These are phyloP conservation scores for Danio choprae DNA, from an alignment of 2,797 vertebrate species.

Conservation along the genomic window DNA sequence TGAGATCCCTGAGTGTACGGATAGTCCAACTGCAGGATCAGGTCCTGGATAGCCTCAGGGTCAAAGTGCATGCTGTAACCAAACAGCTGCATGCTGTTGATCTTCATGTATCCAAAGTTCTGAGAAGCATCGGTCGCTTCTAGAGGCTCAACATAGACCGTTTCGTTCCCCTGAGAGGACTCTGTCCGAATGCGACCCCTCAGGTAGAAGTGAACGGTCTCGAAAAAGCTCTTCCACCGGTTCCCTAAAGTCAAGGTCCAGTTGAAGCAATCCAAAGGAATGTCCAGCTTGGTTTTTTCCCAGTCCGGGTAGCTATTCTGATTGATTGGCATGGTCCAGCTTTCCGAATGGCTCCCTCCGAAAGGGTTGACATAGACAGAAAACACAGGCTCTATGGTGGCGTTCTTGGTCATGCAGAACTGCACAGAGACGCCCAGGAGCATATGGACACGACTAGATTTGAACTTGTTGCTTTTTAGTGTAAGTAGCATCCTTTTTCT, in stretches of 20 bases:
- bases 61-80: slow-evolving; percentile 99
- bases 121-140: slow-evolving; percentile 84
- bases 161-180: slow-evolving; percentile 76
- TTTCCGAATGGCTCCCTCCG: slow-evolving; percentile 97
- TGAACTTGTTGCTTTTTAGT: slow-evolving; percentile 96
- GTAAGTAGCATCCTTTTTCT: slow-evolving; percentile 95
- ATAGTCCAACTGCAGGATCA: slow-evolving; percentile 98
- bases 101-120: slow-evolving; percentile 95
- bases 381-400: slow-evolving; percentile 89
- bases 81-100: slow-evolving; percentile 95
- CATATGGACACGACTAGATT: slow-evolving; percentile 93
- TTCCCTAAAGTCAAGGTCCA: slow-evolving; percentile 95
- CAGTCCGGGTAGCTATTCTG: slow-evolving; percentile 94
- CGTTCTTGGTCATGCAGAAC: slow-evolving; percentile 94
- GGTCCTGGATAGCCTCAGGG: slow-evolving; percentile 94
- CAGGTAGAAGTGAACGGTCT: slow-evolving; percentile 97
- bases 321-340: slow-evolving; percentile 95
- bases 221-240: slow-evolving; percentile 98
- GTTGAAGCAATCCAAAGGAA: slow-evolving; percentile 93
- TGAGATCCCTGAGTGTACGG: slow-evolving; percentile 98
- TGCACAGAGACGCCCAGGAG: slow-evolving; percentile 90
- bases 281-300: slow-evolving; percentile 90
- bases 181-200: slow-evolving; percentile 85
- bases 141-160: slow-evolving; percentile 80
- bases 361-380: slow-evolving; percentile 95